Conservation (phyloP, 2,113 vertebrate species). For the Suricata suricatta region DNA sequence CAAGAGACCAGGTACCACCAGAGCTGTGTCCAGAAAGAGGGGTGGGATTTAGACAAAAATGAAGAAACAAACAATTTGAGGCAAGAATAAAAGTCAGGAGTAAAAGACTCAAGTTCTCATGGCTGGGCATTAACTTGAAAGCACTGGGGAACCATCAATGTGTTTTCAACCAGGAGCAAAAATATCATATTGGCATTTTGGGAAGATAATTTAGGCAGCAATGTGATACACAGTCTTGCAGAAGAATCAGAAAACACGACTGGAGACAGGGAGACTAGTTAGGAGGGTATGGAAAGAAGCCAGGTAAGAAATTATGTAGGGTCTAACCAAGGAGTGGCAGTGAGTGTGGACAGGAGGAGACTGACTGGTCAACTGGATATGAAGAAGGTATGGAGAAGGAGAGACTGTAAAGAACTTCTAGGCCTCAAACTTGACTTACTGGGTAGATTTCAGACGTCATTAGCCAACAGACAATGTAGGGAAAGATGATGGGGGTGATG, state of each 20-base stretch:
- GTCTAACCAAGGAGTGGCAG: rapidly evolving
- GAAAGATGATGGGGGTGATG: background rate
- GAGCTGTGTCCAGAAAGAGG: background rate
- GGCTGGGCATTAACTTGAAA: background rate
- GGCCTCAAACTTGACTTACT: background rate
- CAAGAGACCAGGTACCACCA: background rate
- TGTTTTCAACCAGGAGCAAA: background rate
- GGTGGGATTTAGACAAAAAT: background rate
- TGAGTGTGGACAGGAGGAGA: background rate
- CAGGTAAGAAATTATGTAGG: background rate
- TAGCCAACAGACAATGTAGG: background rate
- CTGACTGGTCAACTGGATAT: background rate
- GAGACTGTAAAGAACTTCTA: background rate
- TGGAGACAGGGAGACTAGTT: background rate
- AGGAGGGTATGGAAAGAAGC: background rate
- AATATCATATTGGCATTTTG: background rate
- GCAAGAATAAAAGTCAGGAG: background rate
- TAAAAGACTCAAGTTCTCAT: background rate
- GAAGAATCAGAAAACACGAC: background rate
- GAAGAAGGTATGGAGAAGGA: background rate
- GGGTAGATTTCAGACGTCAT: background rate
- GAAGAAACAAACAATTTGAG: background rate
- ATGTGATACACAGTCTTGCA: background rate
- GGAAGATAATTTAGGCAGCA: background rate
- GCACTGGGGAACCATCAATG: background rate